These are phyloP conservation scores for Ormyrus nitidulus DNA, from an alignment of 2,888 invertebrate genomes.

Conservation along the genomic window DNA sequence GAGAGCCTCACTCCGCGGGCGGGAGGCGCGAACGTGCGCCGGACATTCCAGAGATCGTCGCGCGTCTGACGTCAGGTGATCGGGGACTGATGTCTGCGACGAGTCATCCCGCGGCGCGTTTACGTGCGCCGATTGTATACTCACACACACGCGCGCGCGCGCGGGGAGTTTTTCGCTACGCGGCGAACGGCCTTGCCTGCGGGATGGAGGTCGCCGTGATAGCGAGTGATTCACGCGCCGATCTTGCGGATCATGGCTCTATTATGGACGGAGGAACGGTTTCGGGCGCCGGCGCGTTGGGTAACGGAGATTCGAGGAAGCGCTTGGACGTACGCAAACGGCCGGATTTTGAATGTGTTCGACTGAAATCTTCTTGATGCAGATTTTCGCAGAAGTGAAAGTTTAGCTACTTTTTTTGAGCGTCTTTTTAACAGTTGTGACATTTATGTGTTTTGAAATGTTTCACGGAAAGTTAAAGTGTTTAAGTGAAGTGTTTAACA, in stretches of 20 bases:
- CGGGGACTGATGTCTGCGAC: neutral
- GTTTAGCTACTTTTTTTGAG: no score
- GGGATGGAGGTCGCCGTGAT: no score
- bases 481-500: no score
- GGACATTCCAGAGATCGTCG: slow-evolving; percentile 64
- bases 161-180: no score
- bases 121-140: neutral
- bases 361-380: neutral
- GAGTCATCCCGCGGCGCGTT: neutral
- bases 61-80: slow-evolving; percentile 54
- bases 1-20: neutral
- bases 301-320: neutral
- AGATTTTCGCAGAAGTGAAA: neutral
- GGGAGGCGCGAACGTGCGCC: slow-evolving; percentile 48
- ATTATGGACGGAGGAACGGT: neutral
- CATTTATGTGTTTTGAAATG: no score
- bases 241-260: no score
- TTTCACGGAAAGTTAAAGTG: no score
- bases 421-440: no score
- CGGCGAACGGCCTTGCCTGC: no score
- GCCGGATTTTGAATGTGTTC: neutral
- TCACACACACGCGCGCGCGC: no score
- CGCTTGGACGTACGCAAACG: neutral
- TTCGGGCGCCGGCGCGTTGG: neutral
- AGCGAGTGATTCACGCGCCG: no score